These are phyloP conservation scores for Dermolepida albohirtum DNA, from an alignment of 2,888 invertebrate genomes.

Conservation along the genomic window DNA sequence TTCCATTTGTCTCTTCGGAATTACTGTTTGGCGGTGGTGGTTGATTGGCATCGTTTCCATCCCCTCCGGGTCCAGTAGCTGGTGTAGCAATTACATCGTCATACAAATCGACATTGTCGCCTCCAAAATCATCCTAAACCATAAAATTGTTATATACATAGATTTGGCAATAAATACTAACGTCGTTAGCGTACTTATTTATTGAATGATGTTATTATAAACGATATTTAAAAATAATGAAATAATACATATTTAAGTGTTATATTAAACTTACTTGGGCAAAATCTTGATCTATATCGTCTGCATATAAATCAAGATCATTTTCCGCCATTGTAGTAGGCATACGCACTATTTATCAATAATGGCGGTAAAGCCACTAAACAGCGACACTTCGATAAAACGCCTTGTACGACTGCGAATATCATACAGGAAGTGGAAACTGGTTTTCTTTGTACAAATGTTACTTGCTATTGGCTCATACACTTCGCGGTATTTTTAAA, in stretches of 20 bases:
- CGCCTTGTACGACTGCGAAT: slow-evolving; percentile 1
- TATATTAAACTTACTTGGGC: slow-evolving; percentile 70
- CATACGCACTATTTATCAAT: slow-evolving; percentile 27
- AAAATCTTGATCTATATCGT: slow-evolving; percentile 96
- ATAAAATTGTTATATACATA: neutral
- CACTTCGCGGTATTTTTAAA: too few species aligned
- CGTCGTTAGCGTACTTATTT: neutral
- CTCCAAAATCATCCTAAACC: slow-evolving; percentile 81
- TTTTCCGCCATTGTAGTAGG: slow-evolving; percentile 84
- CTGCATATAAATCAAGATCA: slow-evolving; percentile 97
- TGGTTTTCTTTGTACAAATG: too few species aligned
- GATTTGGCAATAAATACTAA: slow-evolving; percentile 18
- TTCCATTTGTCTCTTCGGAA: slow-evolving; percentile 77
- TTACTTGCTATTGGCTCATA: too few species aligned
- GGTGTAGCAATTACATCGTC: slow-evolving; percentile 94
- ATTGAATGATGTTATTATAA: neutral
- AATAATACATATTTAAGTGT: slow-evolving; percentile 6
- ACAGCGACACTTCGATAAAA: slow-evolving; percentile 18
- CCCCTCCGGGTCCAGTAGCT: slow-evolving; percentile 65
- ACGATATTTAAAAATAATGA: neutral
- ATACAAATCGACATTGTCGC: slow-evolving; percentile 92
- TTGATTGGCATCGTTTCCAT: slow-evolving; percentile 67
- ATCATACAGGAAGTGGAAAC: slow-evolving; percentile 1
- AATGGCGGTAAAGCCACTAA: slow-evolving; percentile 24
- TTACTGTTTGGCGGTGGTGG: slow-evolving; percentile 68